Conservation (phyloP, 2,888 invertebrate genomes). For the Epistrophella euchroma region DNA sequence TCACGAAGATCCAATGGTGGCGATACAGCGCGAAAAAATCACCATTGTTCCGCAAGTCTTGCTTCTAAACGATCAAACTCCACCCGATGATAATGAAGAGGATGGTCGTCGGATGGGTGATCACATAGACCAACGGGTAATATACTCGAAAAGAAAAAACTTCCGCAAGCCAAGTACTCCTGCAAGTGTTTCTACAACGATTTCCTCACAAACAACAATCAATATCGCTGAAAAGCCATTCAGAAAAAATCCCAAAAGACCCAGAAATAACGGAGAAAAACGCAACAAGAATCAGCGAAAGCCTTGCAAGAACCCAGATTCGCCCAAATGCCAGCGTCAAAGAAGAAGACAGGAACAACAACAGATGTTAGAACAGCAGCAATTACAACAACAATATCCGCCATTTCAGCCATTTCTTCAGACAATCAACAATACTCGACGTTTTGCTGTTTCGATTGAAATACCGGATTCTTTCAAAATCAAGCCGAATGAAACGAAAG, state of each 20-base stretch:
- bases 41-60: slow-evolving; percentile 82
- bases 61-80: slow-evolving; percentile 81
- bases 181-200: slow-evolving; percentile 49
- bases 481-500: slow-evolving; percentile 77
- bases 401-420: slow-evolving; percentile 81
- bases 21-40: slow-evolving; percentile 79
- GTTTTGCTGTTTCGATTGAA: slow-evolving; percentile 82
- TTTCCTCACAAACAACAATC: slow-evolving; percentile 71
- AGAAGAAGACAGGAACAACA: slow-evolving; percentile 82
- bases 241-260: slow-evolving; percentile 65
- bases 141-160: slow-evolving; percentile 63
- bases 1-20: slow-evolving; percentile 77
- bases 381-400: slow-evolving; percentile 80
- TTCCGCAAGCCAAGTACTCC: slow-evolving; percentile 65
- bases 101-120: slow-evolving; percentile 65
- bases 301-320: slow-evolving; percentile 81
- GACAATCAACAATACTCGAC: slow-evolving; percentile 81
- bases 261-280: slow-evolving; percentile 68
- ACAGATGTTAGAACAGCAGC: slow-evolving; percentile 81
- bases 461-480: slow-evolving; percentile 82
- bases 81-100: slow-evolving; percentile 76
- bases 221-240: slow-evolving; percentile 78
- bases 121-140: slow-evolving; percentile 67
- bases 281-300: slow-evolving; percentile 79
- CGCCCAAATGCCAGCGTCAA: slow-evolving; percentile 81